Evolutionary conservation across 2,888 invertebrate species (phyloP), one percentile per base, ranked within the genome.

Genomic region (Monochamus alternatus): DNA sequence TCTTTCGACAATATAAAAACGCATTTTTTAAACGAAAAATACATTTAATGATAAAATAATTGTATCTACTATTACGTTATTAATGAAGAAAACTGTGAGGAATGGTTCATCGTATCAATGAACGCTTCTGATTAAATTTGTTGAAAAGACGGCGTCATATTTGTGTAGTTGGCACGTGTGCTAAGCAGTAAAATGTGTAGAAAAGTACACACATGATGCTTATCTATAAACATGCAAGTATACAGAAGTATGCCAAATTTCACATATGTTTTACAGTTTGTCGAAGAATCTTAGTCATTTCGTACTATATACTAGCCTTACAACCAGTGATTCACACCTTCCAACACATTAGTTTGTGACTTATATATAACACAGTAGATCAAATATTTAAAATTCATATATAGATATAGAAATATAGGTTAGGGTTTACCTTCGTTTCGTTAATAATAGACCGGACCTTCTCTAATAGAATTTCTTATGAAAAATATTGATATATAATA

Each of bases 231-330:
- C 70, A 73, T 73, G 68, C 47, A 22, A 70, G 74, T 65, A 74
- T 66, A 74, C 52, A 80, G 78, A 81, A 80, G 80, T 79, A 79
- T 81, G 81, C 79, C 81, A 80, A 80, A 78, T 80, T 78, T 76
- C 80, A 78, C 81, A 81, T 78, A 75, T 81, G 81, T 77, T 78
- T 60, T 76, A 73, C 77, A 78, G 73, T 75, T 78, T 75, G 68
- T 60, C 52, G 64, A 79, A 77, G 80, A 81, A 80, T 79, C 76
- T 78, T 69, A 78, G 76, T 76, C 79, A 81, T 81, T 81, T 81
- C 81, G 81, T 80, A 78, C 81, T 81, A 79, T 79, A 72, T 22
- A 22, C 22, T 22, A 1, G 22, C 22, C 38, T 52, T 22, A 8
- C 44, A 30, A n/a, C 22, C 47, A 52, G 64, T 80, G 78, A 80